phyloP scores from a whole-genome alignment of 2,113 vertebrate genomes.

The Hemichromis elongatus region DNA sequence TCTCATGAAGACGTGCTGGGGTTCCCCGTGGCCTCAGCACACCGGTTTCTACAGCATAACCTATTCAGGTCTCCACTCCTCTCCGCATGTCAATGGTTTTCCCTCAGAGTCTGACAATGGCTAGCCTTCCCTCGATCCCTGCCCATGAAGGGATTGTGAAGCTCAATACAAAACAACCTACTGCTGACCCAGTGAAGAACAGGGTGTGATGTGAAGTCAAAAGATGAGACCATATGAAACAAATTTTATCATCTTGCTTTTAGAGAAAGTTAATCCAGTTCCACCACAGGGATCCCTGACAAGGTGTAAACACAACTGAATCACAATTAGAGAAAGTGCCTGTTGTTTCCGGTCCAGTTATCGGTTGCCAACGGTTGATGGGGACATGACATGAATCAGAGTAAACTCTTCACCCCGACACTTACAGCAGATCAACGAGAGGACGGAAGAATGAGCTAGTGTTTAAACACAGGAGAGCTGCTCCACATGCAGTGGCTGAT shows the following conservation, averaged over 20 bases:
- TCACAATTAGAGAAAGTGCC: not conserved
- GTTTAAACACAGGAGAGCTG: conserved; percentile 24
- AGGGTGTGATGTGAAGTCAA: not conserved
- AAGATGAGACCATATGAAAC: not conserved
- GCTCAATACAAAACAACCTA: not conserved
- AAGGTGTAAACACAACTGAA: not conserved
- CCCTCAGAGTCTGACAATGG: conserved; percentile 22
- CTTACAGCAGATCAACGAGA: conserved; percentile 1
- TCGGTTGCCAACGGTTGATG: not conserved
- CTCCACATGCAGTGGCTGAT: not conserved
- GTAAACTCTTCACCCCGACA: not conserved
- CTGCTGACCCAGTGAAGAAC: conserved; percentile 4
- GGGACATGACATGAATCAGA: not conserved
- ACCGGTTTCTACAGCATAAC: conserved; percentile 6
- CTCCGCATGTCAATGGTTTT: conserved; percentile 46
- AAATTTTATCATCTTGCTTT: not conserved
- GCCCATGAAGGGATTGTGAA: conserved; percentile 24
- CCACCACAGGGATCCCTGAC: not conserved
- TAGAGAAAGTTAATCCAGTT: not conserved
- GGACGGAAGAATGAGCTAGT: not conserved
- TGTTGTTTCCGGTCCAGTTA: not conserved
- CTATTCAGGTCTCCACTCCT: conserved; percentile 28
- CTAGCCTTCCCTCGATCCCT: conserved; percentile 2
- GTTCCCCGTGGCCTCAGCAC: not conserved
- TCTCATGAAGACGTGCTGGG: conserved; percentile 44